These are phyloP conservation scores for Brachionus rubens DNA, from an alignment of 1,140 invertebrate species.

Conservation along the genomic window DNA sequence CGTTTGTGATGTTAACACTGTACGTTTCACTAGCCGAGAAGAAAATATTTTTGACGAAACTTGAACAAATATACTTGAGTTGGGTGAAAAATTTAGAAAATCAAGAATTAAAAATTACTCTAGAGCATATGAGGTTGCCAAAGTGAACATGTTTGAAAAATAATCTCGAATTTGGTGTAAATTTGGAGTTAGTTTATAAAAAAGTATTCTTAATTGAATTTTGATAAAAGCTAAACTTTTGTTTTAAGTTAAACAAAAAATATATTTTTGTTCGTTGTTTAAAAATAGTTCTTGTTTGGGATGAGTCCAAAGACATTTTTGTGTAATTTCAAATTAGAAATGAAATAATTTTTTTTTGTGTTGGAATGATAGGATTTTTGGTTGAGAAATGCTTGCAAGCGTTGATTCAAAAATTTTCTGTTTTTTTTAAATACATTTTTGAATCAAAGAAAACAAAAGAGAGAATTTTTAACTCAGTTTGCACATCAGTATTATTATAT, in stretches of 20 bases:
- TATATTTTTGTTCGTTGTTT: not conserved
- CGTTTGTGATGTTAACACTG: not conserved
- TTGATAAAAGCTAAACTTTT: not conserved
- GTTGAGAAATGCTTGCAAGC: not conserved
- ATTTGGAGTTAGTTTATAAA: not conserved
- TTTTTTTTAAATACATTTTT: not conserved
- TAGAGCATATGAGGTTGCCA: not conserved
- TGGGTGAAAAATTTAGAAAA: not conserved
- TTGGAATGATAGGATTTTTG: constrained; percentile 5
- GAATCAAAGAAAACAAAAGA: not conserved
- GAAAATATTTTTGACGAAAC: not conserved
- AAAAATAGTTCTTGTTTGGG: constrained; percentile 9
- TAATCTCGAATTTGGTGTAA: too few species aligned
- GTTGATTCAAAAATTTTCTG: not conserved
- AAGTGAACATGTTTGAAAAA: not conserved
- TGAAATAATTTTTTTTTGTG: not conserved
- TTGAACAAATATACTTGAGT: not conserved
- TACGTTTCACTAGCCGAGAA: constrained; percentile 1
- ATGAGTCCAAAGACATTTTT: not conserved
- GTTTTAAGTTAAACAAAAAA: not conserved
- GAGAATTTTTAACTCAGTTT: too few species aligned
- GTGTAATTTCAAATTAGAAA: too few species aligned
- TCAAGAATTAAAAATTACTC: not conserved
- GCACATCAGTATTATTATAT: too few species aligned
- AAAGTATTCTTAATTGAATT: not conserved